Evolutionary conservation across 2,888 invertebrate genomes (phyloP), one percentile per base, ranked within the genome.

Genomic region (Heliconius ethilla): DNA sequence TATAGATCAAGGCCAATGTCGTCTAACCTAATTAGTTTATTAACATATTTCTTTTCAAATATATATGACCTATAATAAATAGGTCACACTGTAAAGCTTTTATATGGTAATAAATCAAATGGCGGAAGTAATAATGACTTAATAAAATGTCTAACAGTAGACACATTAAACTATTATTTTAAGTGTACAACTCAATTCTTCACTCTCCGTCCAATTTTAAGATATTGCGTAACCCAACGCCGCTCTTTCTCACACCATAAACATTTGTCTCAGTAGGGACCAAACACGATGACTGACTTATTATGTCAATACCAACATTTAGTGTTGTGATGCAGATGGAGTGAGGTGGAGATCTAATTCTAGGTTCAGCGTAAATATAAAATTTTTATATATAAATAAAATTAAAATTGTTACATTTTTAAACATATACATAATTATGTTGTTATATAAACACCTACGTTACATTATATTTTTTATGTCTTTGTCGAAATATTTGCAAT

Each of bases 1-100:
- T 59, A 59, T 59, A 72, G 55, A 59, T 72, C 72, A 72, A 72
- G 55, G 72, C 33, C 40, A 69, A 40, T 69, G 40, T 69, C 69
- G 25, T 69, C 25, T 69, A 67, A 40, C 40, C 69, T 69, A 40
- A 69, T 69, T 45, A 40, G 1, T 45, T 37, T 40, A 69, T 45
- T 45, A 15, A 27, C 45, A 25, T 37, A 9, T 13, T 37, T 67
- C n/a, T 37, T 3, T 37, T n/a, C 9, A 13, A 67, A 22, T 37
- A 0, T 67, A 37, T 67, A 22, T 22, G 40, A 18, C 25, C 9
- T 18, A 69, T 45, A 69, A 25, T 45, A 69, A 25, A 69, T 69
- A 45, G 69, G 69, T 69, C 69, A 69, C 25, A 25, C 13, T 69
- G 6, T 69, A 69, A 25, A 40, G 3, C 9, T 18, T 69, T 45